These are phyloP conservation scores for Actinopyga echinites DNA, from an alignment of 53 echinoderm and acorn worm genomes.

Conservation along the genomic window DNA sequence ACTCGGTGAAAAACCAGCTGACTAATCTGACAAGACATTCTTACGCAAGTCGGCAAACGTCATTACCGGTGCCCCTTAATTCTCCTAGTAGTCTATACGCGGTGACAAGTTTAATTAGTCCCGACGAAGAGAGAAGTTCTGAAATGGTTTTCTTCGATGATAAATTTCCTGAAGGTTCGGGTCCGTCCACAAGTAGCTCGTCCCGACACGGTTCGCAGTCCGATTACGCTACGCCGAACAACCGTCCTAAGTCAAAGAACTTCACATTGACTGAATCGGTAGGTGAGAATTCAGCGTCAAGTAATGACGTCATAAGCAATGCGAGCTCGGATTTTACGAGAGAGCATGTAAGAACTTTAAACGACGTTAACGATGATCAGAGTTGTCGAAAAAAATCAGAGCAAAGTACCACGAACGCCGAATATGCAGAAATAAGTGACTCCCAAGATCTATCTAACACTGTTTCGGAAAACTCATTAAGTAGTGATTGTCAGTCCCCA, in stretches of 20 bases:
- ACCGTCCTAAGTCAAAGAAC: slow-evolving; percentile 6
- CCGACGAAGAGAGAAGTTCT: not conserved
- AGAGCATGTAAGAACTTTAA: too few species aligned
- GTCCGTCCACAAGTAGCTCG: not conserved
- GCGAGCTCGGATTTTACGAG: too few species aligned
- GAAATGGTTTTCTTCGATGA: not conserved
- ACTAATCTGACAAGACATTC: not conserved
- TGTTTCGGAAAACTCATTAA: not conserved
- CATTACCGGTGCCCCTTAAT: not conserved
- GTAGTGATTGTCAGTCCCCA: not conserved
- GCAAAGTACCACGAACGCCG: not conserved
- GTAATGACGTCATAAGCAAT: too few species aligned
- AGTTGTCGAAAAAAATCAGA: not conserved
- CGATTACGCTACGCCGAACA: slow-evolving; percentile 19
- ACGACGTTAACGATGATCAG: too few species aligned
- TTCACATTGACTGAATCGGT: too few species aligned
- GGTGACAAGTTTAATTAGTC: not conserved
- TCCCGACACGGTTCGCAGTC: not conserved
- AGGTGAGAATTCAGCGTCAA: too few species aligned
- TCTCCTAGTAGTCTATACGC: slow-evolving; percentile 16
- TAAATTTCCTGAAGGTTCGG: not conserved
- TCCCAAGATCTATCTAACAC: not conserved
- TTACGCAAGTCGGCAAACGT: not conserved
- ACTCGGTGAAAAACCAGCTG: not conserved
- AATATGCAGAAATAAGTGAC: not conserved